Base-by-base conservation (phyloP, 2,888 invertebrate genomes). In the Dynastes tityus region DNA sequence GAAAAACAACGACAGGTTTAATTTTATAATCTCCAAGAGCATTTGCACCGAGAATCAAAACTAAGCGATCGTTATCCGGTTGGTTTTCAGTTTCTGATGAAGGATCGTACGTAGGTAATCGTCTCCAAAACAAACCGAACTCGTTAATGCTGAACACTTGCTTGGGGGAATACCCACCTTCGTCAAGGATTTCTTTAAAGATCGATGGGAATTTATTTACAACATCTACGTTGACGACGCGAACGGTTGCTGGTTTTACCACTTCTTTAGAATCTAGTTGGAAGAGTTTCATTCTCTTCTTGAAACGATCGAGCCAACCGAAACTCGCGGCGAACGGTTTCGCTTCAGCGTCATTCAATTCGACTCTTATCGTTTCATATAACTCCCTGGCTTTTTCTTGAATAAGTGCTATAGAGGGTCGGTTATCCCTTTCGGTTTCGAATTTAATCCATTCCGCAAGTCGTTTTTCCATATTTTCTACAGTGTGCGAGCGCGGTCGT, bases 251-350 rank as follows among this genome's bases (percentile, higher is more conserved):
- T 45, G 22, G 40, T 40, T 22, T n/a, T 3, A 27, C 2, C 45
- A 16, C 45, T 61, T 74, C 73, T 1, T 37, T 3, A 22, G 61
- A 11, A 4, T 63, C 27, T 29, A 74, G 22, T 27, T 74, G n/a
- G n/a, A 63, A 74, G n/a, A 61, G 45, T 49, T 74, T 74, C 45
- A 74, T 74, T 49, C 73, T 74, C 29, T 74, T 74, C 45, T 74
- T 74, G 61, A 74, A 74, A 40, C 73, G 73, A 22, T 74, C 73
- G 6, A 74, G 29, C 73, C 73, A 74, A 61, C 73, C 73, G 11
- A 61, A 61, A 29, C 73, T 74, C 5, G 73, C 73, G 8, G 61
- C 73, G 49, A 74, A 74, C 4, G 61, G 61, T 61, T 74, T 74
- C 8, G 73, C 73, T 74, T 74, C 73, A 4, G 27, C 49, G 16